Evolutionary conservation across 2,888 invertebrate genomes (phyloP), one percentile per base, ranked within the genome.

Genomic region (Drosophila maculinotata): DNA sequence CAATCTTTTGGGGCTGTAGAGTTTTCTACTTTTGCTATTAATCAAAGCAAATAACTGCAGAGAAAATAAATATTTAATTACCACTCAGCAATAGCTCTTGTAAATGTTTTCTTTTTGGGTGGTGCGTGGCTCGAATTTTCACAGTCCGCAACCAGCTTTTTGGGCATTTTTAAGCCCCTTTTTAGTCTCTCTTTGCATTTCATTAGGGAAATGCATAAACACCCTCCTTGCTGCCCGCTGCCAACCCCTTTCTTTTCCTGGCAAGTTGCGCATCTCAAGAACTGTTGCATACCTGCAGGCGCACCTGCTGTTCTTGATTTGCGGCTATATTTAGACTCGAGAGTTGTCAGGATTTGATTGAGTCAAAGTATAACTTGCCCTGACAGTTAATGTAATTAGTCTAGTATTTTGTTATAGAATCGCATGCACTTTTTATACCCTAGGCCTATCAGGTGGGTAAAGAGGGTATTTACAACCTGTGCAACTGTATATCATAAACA

Each of bases 1-100:
- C 0, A 35, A 38, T 25, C 12, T 39, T 26, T 36, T 14, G 35
- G 28, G 12, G 25, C 36, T 31, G 30, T n/a, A 10, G 12, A 12
- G 17, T 25, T 39, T 26, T 57, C 49, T n/a, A 8, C 60, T 60
- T 69, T 64, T 69, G 58, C 79, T 78, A 78, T 82, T 85, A 85
- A 62, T 79, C 70, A 81, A 74, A 64, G 52, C 58, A 86, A 86
- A 86, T 67, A 79, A 60, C 86, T 62, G n/a, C 54, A 41, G 52
- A 65, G 54, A 76, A 56, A 57, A 76, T 66, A 86, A 79, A 79
- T 79, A 86, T 79, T 79, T 86, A 79, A 79, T 62, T 82, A 76
- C 51, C 83, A 82, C 79, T 79, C 83, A 48, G 26, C 51, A 35
- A 44, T 23, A 31, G 78, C 57, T 42, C 54, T 76, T 35, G 68